Evolutionary conservation across 1,140 invertebrate genomes (phyloP).

Genomic region (Drosophila pachea): DNA sequence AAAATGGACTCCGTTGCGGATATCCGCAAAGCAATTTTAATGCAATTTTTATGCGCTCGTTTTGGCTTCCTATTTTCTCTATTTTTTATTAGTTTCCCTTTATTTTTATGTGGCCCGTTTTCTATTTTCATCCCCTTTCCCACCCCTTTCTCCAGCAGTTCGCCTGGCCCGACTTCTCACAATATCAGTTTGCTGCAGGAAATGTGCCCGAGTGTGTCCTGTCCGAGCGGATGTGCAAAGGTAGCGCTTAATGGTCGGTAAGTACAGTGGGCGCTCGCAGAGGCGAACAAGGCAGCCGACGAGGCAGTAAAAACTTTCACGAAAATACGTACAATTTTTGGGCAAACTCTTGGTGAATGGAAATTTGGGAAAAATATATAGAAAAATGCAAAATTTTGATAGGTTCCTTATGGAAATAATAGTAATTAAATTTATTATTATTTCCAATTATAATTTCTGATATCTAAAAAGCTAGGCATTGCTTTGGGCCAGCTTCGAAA

Average conservation of each 20-base stretch:
- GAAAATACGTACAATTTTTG: too few species aligned
- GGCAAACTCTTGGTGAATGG: too few species aligned
- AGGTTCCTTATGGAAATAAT: too few species aligned
- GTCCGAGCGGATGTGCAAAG: constrained; percentile 20
- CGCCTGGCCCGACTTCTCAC: constrained; percentile 31
- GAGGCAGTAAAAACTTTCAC: background rate
- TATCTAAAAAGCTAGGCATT: too few species aligned
- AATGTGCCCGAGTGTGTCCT: constrained; percentile 34
- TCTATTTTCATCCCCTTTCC: background rate
- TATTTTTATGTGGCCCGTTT: constrained; percentile 8
- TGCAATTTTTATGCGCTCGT: constrained; percentile 75
- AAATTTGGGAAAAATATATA: too few species aligned
- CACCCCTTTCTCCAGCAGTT: constrained; percentile 34
- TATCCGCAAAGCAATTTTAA: constrained; percentile 72
- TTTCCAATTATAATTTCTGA: too few species aligned
- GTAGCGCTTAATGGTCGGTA: constrained; percentile 3
- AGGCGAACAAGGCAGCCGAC: background rate
- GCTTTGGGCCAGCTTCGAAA: background rate
- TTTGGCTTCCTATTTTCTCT: constrained; percentile 61
- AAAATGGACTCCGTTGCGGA: constrained; percentile 61
- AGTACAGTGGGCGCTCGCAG: background rate
- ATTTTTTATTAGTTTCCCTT: constrained; percentile 16
- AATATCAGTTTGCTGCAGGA: constrained; percentile 38
- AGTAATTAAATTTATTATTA: too few species aligned
- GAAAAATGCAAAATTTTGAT: too few species aligned